Conservation (phyloP, 2,113 vertebrate species). For the Phoenicopterus ruber region DNA sequence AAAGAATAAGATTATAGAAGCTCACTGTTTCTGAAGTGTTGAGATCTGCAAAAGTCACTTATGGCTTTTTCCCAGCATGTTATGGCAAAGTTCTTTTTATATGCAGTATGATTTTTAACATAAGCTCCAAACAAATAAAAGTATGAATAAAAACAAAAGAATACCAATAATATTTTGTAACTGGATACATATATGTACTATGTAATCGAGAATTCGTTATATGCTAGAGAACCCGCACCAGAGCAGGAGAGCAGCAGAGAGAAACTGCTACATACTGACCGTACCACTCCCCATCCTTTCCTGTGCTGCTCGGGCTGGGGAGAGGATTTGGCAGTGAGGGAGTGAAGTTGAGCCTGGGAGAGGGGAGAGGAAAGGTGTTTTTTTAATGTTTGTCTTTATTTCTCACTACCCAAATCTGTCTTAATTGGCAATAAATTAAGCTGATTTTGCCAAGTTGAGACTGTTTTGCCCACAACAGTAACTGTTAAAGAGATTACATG, state of each 20-base stretch:
- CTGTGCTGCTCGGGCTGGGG: fast-evolving
- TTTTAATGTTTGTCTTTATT: background rate
- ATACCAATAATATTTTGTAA: background rate
- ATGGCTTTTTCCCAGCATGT: background rate
- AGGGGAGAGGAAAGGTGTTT: background rate
- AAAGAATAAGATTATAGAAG: background rate
- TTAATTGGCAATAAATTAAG: background rate
- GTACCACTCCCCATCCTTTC: background rate
- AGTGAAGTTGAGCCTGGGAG: background rate
- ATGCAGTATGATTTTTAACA: background rate
- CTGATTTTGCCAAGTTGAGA: background rate
- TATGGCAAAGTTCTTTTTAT: background rate
- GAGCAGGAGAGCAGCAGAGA: background rate
- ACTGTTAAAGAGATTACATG: background rate
- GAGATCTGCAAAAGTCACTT: background rate
- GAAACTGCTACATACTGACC: background rate
- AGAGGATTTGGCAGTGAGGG: background rate
- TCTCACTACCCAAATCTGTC: background rate
- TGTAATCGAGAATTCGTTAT: background rate
- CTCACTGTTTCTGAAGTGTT: background rate
- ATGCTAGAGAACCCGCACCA: fast-evolving
- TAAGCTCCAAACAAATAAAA: background rate
- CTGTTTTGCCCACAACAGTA: background rate
- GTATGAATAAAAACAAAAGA: background rate
- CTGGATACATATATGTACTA: background rate